Percentiles rank a stretch among this genome's conserved stretches.
phyloP scores from a whole-genome alignment of 2,797 vertebrate species.

The Discoglossus pictus region DNA sequence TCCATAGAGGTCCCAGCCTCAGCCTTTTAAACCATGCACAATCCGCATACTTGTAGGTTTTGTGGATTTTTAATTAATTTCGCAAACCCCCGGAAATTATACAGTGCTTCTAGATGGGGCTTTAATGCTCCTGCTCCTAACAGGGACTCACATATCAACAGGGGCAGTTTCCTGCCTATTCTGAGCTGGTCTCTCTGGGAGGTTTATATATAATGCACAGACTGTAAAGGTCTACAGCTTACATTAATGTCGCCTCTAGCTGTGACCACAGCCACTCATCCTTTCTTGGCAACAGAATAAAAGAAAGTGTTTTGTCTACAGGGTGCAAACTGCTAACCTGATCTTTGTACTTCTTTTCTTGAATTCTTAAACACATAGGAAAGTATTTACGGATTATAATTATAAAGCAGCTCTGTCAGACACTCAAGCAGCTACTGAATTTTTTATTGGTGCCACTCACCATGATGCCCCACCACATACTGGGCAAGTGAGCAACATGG shows the following conservation, averaged over 20 bases:
- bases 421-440: constrained; percentile 55
- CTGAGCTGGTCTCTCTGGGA: constrained; percentile 46
- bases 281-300: constrained; percentile 51
- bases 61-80: constrained; percentile 17
- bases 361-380: constrained; percentile 15
- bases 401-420: constrained; percentile 41
- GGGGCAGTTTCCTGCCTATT: constrained; percentile 6
- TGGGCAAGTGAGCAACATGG: constrained; percentile 48
- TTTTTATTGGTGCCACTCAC: constrained; percentile 59
- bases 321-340: constrained; percentile 37
- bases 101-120: constrained; percentile 10
- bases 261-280: constrained; percentile 9
- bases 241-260: constrained; percentile 33
- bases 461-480: constrained; percentile 57
- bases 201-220: constrained; percentile 54
- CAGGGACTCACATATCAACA: neutral
- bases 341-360: constrained; percentile 29
- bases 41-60: constrained; percentile 13
- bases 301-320: constrained; percentile 34
- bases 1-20: neutral
- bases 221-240: constrained; percentile 24
- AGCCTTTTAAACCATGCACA: constrained; percentile 13
- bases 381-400: constrained; percentile 30
- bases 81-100: neutral
- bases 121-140: neutral